Conservation (phyloP, 1,140 invertebrate genomes). For the Paralvinella palmiformis region DNA sequence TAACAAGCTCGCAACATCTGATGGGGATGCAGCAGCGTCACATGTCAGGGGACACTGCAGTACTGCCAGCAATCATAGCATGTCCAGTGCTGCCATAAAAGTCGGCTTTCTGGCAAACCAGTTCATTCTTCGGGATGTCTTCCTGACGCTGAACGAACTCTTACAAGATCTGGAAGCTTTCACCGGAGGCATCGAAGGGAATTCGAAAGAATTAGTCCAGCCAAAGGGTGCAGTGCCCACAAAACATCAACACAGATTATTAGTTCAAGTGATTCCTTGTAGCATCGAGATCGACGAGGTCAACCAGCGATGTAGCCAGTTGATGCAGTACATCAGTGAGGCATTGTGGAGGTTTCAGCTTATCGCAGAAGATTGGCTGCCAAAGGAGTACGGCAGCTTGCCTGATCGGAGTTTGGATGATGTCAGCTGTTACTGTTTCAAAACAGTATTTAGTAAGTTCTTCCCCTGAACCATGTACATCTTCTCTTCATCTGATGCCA, state of each 20-base stretch:
- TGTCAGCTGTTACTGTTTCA: neutral
- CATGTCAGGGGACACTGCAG: conserved; percentile 15
- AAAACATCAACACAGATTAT: conserved; percentile 24
- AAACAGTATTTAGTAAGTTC: neutral
- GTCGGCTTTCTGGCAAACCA: conserved; percentile 45
- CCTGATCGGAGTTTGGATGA: neutral
- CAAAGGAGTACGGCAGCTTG: conserved; percentile 34
- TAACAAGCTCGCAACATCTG: neutral
- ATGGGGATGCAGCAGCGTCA: neutral
- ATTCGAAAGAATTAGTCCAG: neutral
- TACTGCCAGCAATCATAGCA: conserved; percentile 26
- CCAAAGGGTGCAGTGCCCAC: neutral
- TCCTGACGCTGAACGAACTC: conserved; percentile 38
- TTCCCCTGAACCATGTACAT: neutral
- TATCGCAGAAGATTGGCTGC: conserved; percentile 37
- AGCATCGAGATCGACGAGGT: conserved; percentile 29
- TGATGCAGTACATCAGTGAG: conserved; percentile 43
- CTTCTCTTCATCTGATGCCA: neutral
- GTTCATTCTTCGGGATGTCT: conserved; percentile 42
- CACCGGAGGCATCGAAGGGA: conserved; percentile 27
- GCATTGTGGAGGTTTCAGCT: conserved; percentile 47
- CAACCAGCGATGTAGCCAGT: conserved; percentile 28
- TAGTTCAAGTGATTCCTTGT: conserved; percentile 27
- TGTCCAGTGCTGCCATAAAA: conserved; percentile 20
- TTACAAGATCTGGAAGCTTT: conserved; percentile 36